Percentiles rank a stretch among this genome's conserved stretches.
Conservation (phyloP, 2,797 vertebrate genomes). For the Pempheris klunzingeri region DNA sequence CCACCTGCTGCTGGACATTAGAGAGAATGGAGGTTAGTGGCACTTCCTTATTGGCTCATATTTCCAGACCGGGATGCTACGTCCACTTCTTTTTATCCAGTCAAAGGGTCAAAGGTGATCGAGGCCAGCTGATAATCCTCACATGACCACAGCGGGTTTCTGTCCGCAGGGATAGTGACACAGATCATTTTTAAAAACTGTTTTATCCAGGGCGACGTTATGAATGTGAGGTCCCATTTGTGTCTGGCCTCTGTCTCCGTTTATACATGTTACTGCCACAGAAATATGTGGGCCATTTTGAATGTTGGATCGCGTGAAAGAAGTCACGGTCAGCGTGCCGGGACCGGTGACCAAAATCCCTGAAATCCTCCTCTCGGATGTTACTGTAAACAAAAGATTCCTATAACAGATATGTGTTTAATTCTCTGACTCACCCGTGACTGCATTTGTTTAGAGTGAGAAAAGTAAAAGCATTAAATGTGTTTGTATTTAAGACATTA, state of each 20-base stretch:
- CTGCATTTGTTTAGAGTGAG: background rate
- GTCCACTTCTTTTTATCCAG: no score
- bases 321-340: background rate
- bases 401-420: background rate
- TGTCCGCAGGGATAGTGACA: background rate
- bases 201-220: no score
- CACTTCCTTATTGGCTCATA: no score
- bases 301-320: background rate
- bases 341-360: background rate
- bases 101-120: slow-evolving; percentile 5
- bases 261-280: background rate
- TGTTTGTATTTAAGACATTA: background rate
- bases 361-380: background rate
- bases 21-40: no score
- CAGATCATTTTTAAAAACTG: no score
- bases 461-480: slow-evolving; percentile 12
- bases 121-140: slow-evolving; percentile 28
- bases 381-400: slow-evolving; percentile 17
- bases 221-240: background rate
- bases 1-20: no score
- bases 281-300: background rate
- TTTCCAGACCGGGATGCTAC: no score
- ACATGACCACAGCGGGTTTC: slow-evolving; percentile 6
- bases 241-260: background rate
- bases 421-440: background rate